Percentiles rank a stretch among this genome's conserved stretches.
Evolutionary conservation across 2,797 vertebrate species (phyloP).

Genomic region (Rallus crepitans): DNA sequence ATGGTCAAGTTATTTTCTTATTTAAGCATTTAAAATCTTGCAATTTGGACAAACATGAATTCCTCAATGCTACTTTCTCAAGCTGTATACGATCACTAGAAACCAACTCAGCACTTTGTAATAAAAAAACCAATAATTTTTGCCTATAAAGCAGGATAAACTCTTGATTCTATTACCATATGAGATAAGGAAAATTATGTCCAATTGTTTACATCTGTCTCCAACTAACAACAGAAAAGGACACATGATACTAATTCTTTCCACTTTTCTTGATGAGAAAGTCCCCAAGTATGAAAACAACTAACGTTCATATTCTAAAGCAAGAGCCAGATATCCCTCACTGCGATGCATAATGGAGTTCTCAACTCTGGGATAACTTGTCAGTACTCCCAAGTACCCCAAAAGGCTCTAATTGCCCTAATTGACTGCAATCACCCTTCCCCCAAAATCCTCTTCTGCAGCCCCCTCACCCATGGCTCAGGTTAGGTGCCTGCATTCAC

Average conservation of each 20-base stretch:
- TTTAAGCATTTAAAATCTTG: neutral
- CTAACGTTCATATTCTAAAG: rapidly evolving
- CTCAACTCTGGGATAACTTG: neutral
- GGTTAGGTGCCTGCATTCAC: neutral
- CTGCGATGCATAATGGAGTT: neutral
- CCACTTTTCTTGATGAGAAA: neutral
- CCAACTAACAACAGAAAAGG: neutral
- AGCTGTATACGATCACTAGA: neutral
- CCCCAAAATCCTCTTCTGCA: neutral
- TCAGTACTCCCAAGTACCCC: neutral
- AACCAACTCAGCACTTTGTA: neutral
- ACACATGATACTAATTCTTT: neutral
- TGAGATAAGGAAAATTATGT: neutral
- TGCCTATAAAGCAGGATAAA: neutral
- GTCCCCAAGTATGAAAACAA: neutral
- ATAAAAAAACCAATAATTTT: neutral
- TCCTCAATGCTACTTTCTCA: neutral
- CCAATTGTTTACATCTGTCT: neutral
- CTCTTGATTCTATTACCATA: neutral
- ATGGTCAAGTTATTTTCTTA: neutral
- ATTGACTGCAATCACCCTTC: neutral
- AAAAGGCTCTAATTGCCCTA: neutral
- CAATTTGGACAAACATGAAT: neutral
- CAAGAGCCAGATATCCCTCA: neutral
- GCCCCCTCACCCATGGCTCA: too few relatives aligned